Base-by-base conservation (phyloP, 2,113 vertebrate species). In the Pterophyllum scalare region DNA sequence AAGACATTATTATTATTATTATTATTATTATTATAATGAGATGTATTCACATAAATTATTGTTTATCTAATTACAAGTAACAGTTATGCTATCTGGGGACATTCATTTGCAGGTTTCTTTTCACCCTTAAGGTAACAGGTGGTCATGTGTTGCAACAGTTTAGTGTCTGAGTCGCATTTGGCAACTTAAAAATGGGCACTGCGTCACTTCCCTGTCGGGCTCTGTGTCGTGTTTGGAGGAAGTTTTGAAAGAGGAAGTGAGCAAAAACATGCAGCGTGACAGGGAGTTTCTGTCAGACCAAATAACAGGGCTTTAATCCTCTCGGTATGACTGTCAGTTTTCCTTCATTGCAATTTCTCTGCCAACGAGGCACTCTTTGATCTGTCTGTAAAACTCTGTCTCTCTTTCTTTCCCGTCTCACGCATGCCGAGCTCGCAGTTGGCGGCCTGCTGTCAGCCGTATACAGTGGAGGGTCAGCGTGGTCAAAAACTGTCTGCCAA, bases 181-280 rank as follows among this genome's bases (percentile, higher is more conserved):
- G 10, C 17, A 20, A 78, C 61, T 82, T 79, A 75, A 84, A 81
- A 81, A 35, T 8, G 75, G n/a, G 28, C 6, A 11, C 20, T 8
- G 0, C 1, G 10, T 86, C 77, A 79, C 81, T 90, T 90, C 87
- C 72, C 75, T 52, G 78, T 79, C 0, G 6, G 57, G 40, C 57
- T 56, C 20, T 43, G 59, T 43, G 26, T 83, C 33, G 74, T 11
- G 15, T 56, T 85, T 77, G 79, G 77, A 88, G 84, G 91, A 93
- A 92, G 85, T 88, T 49, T 35, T 86, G 31, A 92, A 91, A 87
- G 72, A 91, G 86, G 93, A 94, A 94, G 82, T 84, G 85, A 83
- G 87, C 24, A 54, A 70, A 88, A 87, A 87, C 75, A 87, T 38
- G 79, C 77, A 77, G 79, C 1, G 31, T 59, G 43, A 82, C 77